Evolutionary conservation across 2,797 vertebrate species (phyloP), one percentile per base, ranked within the genome.

Genomic region (Paedocypris micromegethes): DNA sequence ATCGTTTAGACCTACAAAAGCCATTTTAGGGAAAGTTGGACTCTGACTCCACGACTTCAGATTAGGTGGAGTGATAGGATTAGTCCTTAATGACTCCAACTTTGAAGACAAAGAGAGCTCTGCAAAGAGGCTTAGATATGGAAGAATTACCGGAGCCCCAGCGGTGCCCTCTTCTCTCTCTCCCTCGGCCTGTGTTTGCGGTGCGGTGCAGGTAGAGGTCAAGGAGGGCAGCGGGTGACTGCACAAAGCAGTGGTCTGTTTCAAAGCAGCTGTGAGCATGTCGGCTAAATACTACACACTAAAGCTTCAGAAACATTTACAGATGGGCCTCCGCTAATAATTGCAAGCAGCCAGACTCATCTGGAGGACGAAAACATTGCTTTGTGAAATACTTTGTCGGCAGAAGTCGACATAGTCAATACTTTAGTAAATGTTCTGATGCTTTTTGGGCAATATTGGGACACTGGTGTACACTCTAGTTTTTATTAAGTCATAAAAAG

Each of bases 81-180:
- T 98, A 98, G 93, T 92, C 92, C 94, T 95, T 97, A 98, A 98
- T 98, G 95, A 98, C 94, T 95, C 93, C 89, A 91, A 94, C 92
- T 92, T 87, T 90, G 92, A 96, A 98, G 95, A 98, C 96, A 98
- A 97, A 97, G 90, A 89, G 92, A 95, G 93, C 93, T 94, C 84
- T 77, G 95, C 94, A 98, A 97, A 98, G 94, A 95, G 93, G 95
- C 94, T 98, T 98, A 98, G 96, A 97, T 98, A 97, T 98, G 96
- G 95, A 98, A 95, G 96, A 98, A 96, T 98, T 98, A 97, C 92
- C 95, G 94, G 91, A 92, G 92, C 91, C 90, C 93, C 88, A 92
- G 90, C 90, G 90, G 91, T 84, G 81, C 82, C 80, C 83, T 81
- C 51, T 61, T 60, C 64, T 58, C 37, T 70, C 65, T 64, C 40